Evolutionary conservation across 2,797 vertebrate species (phyloP), one percentile per base, ranked within the genome.

Genomic region (Tangara arthus): DNA sequence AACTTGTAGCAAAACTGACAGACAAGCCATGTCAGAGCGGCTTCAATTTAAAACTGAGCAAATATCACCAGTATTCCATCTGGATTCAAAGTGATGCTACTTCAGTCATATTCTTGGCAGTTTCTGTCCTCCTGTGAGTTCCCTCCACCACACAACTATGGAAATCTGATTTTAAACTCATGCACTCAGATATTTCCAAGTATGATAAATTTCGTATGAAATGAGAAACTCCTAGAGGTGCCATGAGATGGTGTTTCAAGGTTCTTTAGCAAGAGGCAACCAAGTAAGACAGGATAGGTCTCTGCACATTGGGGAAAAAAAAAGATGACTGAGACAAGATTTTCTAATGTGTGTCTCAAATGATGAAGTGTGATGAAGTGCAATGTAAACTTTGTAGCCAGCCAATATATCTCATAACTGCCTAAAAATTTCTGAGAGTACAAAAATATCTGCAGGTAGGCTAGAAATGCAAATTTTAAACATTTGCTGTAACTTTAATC

Each of bases 391-490:
- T 53, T 85, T 61, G 42, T 8, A 56, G 15, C 9, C 32, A 78
- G n/a, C 2, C 57, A 68, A 23, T 61, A 23, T 34, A 9, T 30
- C 34, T 80, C 44, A 19, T 27, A 75, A 59, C 26, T 44, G 32
- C 27, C 28, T 55, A 64, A 30, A 42, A 52, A 35, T 20, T 89
- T 65, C 52, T 77, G n/a, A 68, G 35, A 46, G 61, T 44, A 55
- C 39, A 75, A 68, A 89, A 21, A 15, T 60, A 18, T 9, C 50
- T 24, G 12, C 53, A 77, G 26, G 39, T 61, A 60, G 46, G 47
- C 53, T n/a, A 87, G 42, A 94, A 94, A 89, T 66, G 15, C 12
- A 72, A 56, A 65, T 82, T 76, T 69, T 46, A 83, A 89, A 71
- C 15, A 60, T 32, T 59, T 87, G 17, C 14, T 69, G 12, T 72